Percentiles rank a stretch among this genome's conserved stretches.
These are phyloP conservation scores for Phenganax subtilis DNA, from an alignment of 92 coral and sea anemone genomes.

Conservation along the genomic window DNA sequence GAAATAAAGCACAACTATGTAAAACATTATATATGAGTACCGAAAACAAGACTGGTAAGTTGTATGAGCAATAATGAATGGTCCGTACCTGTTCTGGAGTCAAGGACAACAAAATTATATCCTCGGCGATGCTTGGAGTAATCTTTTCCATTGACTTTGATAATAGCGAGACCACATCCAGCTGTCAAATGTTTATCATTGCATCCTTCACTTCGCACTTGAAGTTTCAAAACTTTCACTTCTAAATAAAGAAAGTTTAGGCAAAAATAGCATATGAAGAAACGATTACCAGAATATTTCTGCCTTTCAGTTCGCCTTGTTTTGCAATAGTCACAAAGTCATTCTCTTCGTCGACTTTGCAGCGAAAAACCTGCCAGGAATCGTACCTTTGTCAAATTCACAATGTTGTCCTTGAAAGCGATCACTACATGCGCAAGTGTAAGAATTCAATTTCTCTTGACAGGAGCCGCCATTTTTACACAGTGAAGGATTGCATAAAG, in stretches of 20 bases:
- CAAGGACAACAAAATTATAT: constrained; percentile 16
- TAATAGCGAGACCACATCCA: constrained; percentile 3
- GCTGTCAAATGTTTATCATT: background rate
- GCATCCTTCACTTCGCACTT: constrained; percentile 18
- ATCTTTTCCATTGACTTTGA: background rate
- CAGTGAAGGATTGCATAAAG: background rate
- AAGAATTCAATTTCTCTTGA: background rate
- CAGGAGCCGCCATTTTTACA: constrained; percentile 32
- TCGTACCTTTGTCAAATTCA: background rate
- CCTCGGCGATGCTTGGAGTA: constrained; percentile 18
- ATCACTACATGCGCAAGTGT: background rate
- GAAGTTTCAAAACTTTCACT: constrained; percentile 5
- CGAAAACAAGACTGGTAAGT: too few species aligned
- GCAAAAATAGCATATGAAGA: background rate
- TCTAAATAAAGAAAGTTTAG: background rate
- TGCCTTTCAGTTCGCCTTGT: too few species aligned
- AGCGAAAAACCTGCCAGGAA: too few species aligned
- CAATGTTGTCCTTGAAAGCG: constrained; percentile 27
- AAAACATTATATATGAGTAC: too few species aligned
- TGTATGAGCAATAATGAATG: too few species aligned
- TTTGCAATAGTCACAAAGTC: too few species aligned
- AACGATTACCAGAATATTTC: too few species aligned
- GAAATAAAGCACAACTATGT: too few species aligned
- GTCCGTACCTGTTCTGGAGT: background rate
- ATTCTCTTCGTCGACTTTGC: too few species aligned